Evolutionary conservation across 2,797 vertebrate species (phyloP), one percentile per base, ranked within the genome.

Genomic region (Gephyroberyx darwinii): DNA sequence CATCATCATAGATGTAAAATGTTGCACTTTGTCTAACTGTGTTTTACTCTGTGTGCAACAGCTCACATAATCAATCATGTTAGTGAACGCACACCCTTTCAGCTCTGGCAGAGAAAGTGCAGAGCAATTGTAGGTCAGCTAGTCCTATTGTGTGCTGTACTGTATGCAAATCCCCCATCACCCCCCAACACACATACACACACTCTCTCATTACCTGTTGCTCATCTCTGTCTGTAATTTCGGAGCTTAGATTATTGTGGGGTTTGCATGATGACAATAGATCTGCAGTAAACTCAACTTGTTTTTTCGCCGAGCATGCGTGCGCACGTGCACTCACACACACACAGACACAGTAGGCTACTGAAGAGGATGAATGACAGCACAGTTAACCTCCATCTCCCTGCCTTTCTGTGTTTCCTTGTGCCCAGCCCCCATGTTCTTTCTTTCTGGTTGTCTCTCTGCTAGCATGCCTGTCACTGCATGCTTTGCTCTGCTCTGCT

Each of bases 341-440:
- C 75, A 74, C 30, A 59, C 56, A 47, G 43, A 74, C 58, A 48
- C 52, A 70, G 12, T 52, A 52, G 47, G 54, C 53, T 51, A 43
- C 51, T 64, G 54, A 75, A 84, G 45, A 56, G 69, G 45, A 71
- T 75, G 74, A 76, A 71, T 81, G 85, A 84, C 65, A 71, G 66
- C 76, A 75, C 43, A 75, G 57, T 78, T 78, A 73, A 75, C 71
- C 72, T 81, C 31, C 17, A 22, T 54, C 52, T 48, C 52, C 39
- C 50, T 70, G n/a, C 30, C 50, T 65, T 37, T 53, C 17, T 65
- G 7, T 55, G 1, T 35, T 10, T 63, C 7, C 62, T 12, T 59
- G 5, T 64, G 35, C 26, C 33, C 22, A 17, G 43, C 31, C 35
- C 58, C 43, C 14, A 37, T 43, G 9, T 22, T 54, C 52, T 8